Evolutionary conservation across 2,113 vertebrate genomes (phyloP).

Genomic region (Scophthalmus maximus): DNA sequence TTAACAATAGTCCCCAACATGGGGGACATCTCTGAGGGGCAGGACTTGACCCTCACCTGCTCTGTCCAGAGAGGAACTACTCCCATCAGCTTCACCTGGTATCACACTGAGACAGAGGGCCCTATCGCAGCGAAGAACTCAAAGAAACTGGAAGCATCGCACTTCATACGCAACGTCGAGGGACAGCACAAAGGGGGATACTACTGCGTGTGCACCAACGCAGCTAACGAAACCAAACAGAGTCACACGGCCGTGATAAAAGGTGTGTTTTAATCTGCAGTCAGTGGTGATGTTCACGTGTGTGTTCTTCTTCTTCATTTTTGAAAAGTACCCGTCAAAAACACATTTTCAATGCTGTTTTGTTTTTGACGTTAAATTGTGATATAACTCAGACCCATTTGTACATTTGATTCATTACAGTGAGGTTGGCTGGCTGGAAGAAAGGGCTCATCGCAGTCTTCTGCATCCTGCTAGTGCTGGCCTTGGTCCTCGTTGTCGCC

Average conservation of each 20-base stretch:
- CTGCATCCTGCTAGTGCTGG: conserved; percentile 68
- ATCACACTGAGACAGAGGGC: background rate
- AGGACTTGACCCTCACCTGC: conserved; percentile 66
- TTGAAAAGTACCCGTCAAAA: too few species aligned
- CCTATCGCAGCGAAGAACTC: background rate
- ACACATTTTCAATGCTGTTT: background rate
- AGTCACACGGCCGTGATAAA: conserved; percentile 40
- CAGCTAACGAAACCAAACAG: conserved; percentile 25
- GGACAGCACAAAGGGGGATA: conserved; percentile 64
- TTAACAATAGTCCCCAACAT: conserved; percentile 30
- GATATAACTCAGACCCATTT: background rate
- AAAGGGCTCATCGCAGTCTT: conserved; percentile 68
- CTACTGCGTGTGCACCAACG: conserved; percentile 74
- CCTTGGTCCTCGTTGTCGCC: conserved; percentile 58
- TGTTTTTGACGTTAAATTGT: background rate
- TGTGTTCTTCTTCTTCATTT: background rate
- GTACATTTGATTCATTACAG: conserved; percentile 50
- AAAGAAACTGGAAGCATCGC: background rate
- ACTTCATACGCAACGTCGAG: conserved; percentile 37
- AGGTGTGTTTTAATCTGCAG: conserved; percentile 59
- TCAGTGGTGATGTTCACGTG: background rate
- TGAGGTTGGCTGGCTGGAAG: conserved; percentile 81
- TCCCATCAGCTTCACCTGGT: conserved; percentile 79
- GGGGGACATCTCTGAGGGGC: conserved; percentile 64
- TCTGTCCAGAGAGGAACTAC: conserved; percentile 61